Percentiles rank a stretch among this genome's conserved stretches.
Conservation (phyloP, 2,888 invertebrate species). For the Blera fallax region DNA sequence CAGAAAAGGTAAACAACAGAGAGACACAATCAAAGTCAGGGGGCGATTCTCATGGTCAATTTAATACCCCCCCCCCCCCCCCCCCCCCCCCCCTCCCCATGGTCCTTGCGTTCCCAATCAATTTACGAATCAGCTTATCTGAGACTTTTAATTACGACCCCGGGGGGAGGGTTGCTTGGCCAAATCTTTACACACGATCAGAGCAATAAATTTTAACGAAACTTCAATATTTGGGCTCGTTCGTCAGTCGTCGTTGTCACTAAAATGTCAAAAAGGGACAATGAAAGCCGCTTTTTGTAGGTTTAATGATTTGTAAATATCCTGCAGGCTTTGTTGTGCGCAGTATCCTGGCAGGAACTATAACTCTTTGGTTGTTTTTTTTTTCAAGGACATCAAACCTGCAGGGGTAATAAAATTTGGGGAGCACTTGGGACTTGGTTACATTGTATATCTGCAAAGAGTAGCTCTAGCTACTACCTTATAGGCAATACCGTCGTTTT, state of each 20-base stretch:
- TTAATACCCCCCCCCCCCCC: conserved; percentile 7
- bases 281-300: not conserved
- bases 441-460: not conserved
- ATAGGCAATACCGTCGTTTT: not conserved
- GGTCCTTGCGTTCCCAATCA: not conserved
- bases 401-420: conserved; percentile 1
- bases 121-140: conserved; percentile 22
- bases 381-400: not conserved
- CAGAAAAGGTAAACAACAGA: conserved; percentile 8
- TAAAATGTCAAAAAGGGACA: not conserved
- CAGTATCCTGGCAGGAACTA: conserved; percentile 6
- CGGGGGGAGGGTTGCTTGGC: not conserved
- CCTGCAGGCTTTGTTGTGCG: not conserved
- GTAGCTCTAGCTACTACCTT: not conserved
- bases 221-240: conserved; percentile 10
- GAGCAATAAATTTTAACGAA: conserved; percentile 13
- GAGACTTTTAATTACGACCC: conserved; percentile 33
- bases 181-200: conserved; percentile 8
- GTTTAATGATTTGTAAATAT: conserved; percentile 24
- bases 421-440: not conserved
- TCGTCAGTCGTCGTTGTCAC: not conserved
- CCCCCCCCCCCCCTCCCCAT: too few species aligned
- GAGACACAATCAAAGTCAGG: not conserved
- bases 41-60: conserved; percentile 17
- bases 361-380: conserved; percentile 19